phyloP scores from a whole-genome alignment of 2,888 invertebrate genomes.

The Zeuzera pyrina region DNA sequence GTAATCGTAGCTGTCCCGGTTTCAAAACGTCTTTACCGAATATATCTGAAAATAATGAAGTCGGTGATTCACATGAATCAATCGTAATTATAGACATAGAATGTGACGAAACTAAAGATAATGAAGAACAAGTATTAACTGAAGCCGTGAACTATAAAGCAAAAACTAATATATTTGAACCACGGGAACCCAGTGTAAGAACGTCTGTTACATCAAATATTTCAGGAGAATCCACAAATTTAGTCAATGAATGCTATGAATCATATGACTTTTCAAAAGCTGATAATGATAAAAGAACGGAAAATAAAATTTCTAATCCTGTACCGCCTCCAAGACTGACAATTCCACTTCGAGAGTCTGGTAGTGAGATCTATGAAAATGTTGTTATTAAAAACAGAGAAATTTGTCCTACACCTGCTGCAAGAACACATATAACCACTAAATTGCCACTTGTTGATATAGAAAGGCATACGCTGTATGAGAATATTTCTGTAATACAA shows the following conservation, averaged over 20 bases:
- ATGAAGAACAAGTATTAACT: constrained; percentile 17
- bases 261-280: constrained; percentile 41
- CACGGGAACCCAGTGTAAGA: constrained; percentile 30
- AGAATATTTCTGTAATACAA: constrained; percentile 40
- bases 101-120: constrained; percentile 26
- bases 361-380: constrained; percentile 50
- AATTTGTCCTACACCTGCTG: constrained; percentile 45
- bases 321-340: constrained; percentile 46
- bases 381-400: constrained; percentile 28
- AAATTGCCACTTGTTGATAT: constrained; percentile 29
- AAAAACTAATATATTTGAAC: constrained; percentile 49
- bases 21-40: constrained; percentile 64
- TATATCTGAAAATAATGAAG: constrained; percentile 62
- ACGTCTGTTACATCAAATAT: constrained; percentile 33
- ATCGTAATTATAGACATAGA: constrained; percentile 32
- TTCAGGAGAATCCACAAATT: constrained; percentile 39
- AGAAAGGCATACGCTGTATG: constrained; percentile 40
- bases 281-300: constrained; percentile 15
- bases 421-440: constrained; percentile 43
- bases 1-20: constrained; percentile 63
- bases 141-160: constrained; percentile 41
- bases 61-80: constrained; percentile 48
- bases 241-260: constrained; percentile 60
- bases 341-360: constrained; percentile 16
- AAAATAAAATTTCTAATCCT: constrained; percentile 25